Percentiles rank a stretch among this genome's conserved stretches.
These are phyloP conservation scores for Dinocampus coccinellae DNA, from an alignment of 2,888 invertebrate genomes.

Conservation along the genomic window DNA sequence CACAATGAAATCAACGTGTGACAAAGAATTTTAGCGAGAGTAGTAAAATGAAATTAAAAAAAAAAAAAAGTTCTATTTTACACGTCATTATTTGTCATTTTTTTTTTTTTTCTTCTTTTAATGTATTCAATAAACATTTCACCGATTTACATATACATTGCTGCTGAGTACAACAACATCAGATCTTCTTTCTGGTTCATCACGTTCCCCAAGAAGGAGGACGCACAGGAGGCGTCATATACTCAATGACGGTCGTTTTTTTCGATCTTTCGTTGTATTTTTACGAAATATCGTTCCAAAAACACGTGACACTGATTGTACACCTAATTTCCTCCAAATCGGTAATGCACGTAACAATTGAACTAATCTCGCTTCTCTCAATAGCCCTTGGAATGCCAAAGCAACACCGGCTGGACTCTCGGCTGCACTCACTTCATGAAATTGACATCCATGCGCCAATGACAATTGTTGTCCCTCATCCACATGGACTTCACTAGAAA, in stretches of 20 bases:
- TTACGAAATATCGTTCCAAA: slow-evolving; percentile 85
- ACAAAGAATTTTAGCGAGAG: slow-evolving; percentile 9
- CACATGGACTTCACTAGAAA: slow-evolving; percentile 79
- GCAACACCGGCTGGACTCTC: slow-evolving; percentile 86
- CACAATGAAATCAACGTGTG: slow-evolving; percentile 1
- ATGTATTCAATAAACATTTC: slow-evolving; percentile 40
- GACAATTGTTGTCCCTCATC: slow-evolving; percentile 86
- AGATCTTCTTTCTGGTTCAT: slow-evolving; percentile 60
- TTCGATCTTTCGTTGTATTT: slow-evolving; percentile 81
- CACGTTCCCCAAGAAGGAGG: slow-evolving; percentile 65
- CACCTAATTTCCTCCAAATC: slow-evolving; percentile 80
- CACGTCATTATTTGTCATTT: not conserved
- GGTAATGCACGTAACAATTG: slow-evolving; percentile 78
- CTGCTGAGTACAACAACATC: slow-evolving; percentile 64
- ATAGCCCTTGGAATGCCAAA: slow-evolving; percentile 82
- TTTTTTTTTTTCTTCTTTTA: not conserved
- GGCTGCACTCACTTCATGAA: slow-evolving; percentile 88
- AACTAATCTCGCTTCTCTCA: slow-evolving; percentile 83
- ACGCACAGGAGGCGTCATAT: slow-evolving; percentile 73
- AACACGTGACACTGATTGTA: slow-evolving; percentile 83
- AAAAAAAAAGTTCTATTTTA: not conserved
- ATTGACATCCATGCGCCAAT: slow-evolving; percentile 83
- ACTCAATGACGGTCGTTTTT: slow-evolving; percentile 83
- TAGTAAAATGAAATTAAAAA: no score
- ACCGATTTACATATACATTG: slow-evolving; percentile 62